A percentile compares a stretch with the other conserved stretches of the same genome.
Evolutionary conservation across 2,888 invertebrate species (phyloP).

Genomic region (Argynnis bischoffii): DNA sequence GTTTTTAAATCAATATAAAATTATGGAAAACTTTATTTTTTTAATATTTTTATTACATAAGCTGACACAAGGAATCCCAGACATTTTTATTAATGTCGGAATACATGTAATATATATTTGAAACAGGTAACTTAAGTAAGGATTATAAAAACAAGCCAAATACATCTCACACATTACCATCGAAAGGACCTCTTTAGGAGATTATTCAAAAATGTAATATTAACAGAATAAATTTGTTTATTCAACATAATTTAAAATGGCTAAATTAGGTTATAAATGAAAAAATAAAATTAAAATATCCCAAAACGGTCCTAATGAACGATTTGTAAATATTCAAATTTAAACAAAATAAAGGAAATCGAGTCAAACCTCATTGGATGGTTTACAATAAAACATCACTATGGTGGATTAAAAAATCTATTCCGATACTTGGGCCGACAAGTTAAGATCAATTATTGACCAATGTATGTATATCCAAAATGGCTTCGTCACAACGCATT

Average conservation of each 20-base stretch:
- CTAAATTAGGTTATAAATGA: neutral
- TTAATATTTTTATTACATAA: too few species aligned
- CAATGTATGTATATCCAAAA: slow-evolving; percentile 11
- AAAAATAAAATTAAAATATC: neutral
- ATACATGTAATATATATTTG: neutral
- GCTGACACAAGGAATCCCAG: too few species aligned
- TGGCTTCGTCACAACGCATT: slow-evolving; percentile 11
- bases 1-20: too few species aligned
- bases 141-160: slow-evolving; percentile 4
- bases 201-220: slow-evolving; percentile 2
- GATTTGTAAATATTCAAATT: slow-evolving; percentile 1
- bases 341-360: slow-evolving; percentile 6
- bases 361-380: neutral
- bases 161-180: slow-evolving; percentile 6
- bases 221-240: neutral
- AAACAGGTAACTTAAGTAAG: neutral
- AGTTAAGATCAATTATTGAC: slow-evolving; percentile 19
- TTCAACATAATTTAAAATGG: slow-evolving; percentile 11
- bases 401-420: slow-evolving; percentile 24
- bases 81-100: too few species aligned
- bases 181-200: slow-evolving; percentile 17
- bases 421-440: slow-evolving; percentile 22
- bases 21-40: too few species aligned
- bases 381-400: slow-evolving; percentile 1
- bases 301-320: slow-evolving; percentile 16